These are phyloP conservation scores for Labeo calbasu DNA, from an alignment of 2,797 vertebrate genomes.

Conservation along the genomic window DNA sequence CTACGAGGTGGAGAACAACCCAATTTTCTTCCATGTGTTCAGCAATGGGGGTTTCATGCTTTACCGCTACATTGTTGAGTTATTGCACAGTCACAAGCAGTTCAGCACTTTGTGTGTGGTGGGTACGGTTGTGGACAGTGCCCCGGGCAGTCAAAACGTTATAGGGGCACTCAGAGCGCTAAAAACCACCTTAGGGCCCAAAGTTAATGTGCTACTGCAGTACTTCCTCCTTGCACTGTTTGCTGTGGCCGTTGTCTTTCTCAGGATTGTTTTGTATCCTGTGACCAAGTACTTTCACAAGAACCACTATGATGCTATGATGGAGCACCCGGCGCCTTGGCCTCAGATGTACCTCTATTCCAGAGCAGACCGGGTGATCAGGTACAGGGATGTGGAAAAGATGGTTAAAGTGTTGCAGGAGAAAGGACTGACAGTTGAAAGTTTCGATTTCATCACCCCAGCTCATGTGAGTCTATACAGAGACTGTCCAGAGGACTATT, in stretches of 20 bases:
- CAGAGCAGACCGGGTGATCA: constrained; percentile 83
- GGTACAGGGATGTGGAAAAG: constrained; percentile 80
- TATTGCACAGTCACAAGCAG: constrained; percentile 78
- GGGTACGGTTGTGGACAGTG: constrained; percentile 90
- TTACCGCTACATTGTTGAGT: constrained; percentile 90
- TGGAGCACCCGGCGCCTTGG: constrained; percentile 82
- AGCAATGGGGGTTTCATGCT: constrained; percentile 96
- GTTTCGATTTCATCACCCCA: constrained; percentile 86
- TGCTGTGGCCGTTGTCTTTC: constrained; percentile 74
- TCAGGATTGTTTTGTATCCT: constrained; percentile 86
- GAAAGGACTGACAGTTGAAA: constrained; percentile 77
- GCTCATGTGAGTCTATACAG: constrained; percentile 88
- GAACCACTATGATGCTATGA: constrained; percentile 88
- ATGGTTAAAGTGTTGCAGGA: constrained; percentile 78
- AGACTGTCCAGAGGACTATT: constrained; percentile 85
- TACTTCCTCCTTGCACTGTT: constrained; percentile 83
- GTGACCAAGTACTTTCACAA: constrained; percentile 87
- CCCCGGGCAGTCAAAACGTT: constrained; percentile 87
- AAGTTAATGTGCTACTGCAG: constrained; percentile 75
- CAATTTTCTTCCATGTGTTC: constrained; percentile 92
- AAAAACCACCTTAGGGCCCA: constrained; percentile 76
- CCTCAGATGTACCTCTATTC: constrained; percentile 94
- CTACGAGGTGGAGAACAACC: constrained; percentile 88
- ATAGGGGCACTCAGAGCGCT: constrained; percentile 86
- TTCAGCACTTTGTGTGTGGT: constrained; percentile 82